Conservation (phyloP, 2,113 vertebrate genomes). For the Murina feae region DNA sequence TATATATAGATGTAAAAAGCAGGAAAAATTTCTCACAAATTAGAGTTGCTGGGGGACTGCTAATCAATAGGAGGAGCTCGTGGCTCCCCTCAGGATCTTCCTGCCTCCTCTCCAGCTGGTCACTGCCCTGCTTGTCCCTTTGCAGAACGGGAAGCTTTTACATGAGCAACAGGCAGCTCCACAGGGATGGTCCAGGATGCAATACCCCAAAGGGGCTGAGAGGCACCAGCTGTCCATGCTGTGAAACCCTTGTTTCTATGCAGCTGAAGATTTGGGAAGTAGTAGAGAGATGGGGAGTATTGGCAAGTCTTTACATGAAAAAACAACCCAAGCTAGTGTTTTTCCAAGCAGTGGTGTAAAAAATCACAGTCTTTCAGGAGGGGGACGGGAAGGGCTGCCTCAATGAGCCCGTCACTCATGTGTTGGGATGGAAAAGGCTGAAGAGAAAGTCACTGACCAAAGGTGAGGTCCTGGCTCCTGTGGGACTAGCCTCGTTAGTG, state of each 20-base stretch:
- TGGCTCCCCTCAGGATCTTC: background rate
- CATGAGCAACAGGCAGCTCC: conserved; percentile 3
- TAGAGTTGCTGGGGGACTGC: background rate
- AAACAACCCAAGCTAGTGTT: background rate
- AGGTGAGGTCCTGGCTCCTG: background rate
- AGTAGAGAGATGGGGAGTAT: background rate
- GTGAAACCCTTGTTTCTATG: background rate
- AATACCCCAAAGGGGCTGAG: fast-evolving
- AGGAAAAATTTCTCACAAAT: background rate
- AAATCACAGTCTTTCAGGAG: background rate
- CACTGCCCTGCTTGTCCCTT: background rate
- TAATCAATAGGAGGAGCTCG: background rate
- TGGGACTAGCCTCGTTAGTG: background rate
- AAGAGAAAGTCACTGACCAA: background rate
- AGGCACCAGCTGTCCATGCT: background rate
- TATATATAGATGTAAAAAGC: background rate
- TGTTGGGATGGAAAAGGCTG: background rate
- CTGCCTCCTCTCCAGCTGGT: background rate
- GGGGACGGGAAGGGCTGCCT: background rate
- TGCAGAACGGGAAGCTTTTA: background rate
- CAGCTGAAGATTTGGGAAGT: background rate
- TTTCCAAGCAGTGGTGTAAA: background rate
- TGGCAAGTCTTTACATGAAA: background rate
- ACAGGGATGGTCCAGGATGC: background rate
- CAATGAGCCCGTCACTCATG: background rate